These are phyloP conservation scores for Pectinophora gossypiella DNA, from an alignment of 1,140 invertebrate genomes.

Conservation along the genomic window DNA sequence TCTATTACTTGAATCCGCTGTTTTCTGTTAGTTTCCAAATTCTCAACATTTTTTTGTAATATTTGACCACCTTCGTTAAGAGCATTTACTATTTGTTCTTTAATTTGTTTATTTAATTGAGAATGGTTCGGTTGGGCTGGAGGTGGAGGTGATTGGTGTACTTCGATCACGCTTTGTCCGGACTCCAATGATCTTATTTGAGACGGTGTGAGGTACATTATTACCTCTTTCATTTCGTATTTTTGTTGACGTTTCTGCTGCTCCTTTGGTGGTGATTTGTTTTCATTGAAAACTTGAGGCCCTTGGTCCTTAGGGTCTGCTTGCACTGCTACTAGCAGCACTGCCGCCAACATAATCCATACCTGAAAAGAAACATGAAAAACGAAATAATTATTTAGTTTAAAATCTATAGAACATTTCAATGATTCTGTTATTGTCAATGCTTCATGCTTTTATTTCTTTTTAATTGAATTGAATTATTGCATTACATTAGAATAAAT, in stretches of 20 bases:
- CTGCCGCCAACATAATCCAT: conserved; percentile 13
- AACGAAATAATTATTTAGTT: no score
- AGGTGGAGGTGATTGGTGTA: background rate
- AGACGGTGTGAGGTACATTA: conserved; percentile 46
- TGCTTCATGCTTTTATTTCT: no score
- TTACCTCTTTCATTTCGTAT: conserved; percentile 42
- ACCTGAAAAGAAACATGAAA: conserved; percentile 19
- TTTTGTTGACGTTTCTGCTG: background rate
- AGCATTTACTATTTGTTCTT: background rate
- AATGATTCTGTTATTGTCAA: no score
- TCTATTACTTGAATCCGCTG: background rate
- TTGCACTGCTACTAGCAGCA: conserved; percentile 12
- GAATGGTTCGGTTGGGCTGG: background rate
- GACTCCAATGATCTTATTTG: conserved; percentile 44
- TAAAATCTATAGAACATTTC: no score
- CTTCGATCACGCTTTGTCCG: conserved; percentile 19
- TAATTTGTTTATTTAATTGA: background rate
- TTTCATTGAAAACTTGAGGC: conserved; percentile 32
- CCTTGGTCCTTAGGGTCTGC: conserved; percentile 19
- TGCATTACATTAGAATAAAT: no score
- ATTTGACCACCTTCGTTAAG: background rate
- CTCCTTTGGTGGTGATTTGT: conserved; percentile 17
- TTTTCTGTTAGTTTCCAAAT: background rate
- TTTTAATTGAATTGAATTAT: no score
- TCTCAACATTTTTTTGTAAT: background rate